Evolutionary conservation across 2,113 vertebrate genomes (phyloP).

Genomic region (Taxidea taxus): DNA sequence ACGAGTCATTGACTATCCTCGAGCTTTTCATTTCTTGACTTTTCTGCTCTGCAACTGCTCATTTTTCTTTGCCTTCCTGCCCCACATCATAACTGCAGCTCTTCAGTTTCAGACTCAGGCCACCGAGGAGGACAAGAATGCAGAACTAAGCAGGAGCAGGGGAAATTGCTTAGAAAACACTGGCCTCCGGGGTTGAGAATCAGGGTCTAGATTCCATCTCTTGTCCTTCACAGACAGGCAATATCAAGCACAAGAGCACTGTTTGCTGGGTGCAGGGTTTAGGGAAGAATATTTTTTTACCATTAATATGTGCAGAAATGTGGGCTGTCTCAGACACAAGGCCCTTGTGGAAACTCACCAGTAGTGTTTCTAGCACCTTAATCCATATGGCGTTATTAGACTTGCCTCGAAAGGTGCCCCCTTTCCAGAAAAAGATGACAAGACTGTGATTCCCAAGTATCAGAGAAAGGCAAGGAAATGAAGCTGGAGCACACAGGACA

Average conservation of each 20-base stretch:
- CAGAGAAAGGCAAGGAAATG: background rate
- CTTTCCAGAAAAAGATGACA: background rate
- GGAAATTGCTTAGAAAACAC: background rate
- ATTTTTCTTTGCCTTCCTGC: background rate
- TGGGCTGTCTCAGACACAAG: background rate
- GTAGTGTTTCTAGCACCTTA: background rate
- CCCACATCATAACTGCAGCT: background rate
- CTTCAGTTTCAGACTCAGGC: background rate
- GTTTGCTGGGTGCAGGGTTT: background rate
- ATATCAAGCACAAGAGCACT: background rate
- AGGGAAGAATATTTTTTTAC: background rate
- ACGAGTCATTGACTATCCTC: background rate
- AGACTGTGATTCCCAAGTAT: background rate
- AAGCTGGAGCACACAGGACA: background rate
- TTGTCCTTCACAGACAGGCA: background rate
- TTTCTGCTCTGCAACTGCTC: background rate
- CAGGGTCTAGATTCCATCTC: background rate
- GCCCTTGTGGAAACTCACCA: background rate
- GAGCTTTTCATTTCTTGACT: background rate
- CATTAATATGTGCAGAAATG: background rate
- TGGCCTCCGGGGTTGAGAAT: background rate
- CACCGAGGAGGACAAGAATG: background rate
- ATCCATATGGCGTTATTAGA: fast-evolving
- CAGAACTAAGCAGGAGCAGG: background rate
- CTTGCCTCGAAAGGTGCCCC: background rate